These are phyloP conservation scores for Ecliptopera silaceata DNA, from an alignment of 2,888 invertebrate species.

Conservation along the genomic window DNA sequence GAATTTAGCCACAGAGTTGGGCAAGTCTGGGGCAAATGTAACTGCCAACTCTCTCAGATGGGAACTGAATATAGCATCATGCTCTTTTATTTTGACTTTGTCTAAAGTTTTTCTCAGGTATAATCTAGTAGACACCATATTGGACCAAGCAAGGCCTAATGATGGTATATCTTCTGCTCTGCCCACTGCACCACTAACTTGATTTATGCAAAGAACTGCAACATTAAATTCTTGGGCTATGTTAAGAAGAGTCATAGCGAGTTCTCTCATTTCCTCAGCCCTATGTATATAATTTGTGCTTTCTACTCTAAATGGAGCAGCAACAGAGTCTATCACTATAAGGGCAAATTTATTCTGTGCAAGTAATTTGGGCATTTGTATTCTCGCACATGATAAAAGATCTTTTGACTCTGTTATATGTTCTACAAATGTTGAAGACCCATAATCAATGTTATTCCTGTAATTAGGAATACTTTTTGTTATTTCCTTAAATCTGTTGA, in stretches of 20 bases:
- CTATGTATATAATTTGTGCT: constrained; percentile 67
- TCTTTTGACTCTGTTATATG: constrained; percentile 70
- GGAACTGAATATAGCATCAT: constrained; percentile 35
- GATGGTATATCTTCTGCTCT: constrained; percentile 57
- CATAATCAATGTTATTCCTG: constrained; percentile 47
- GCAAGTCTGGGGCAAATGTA: constrained; percentile 64
- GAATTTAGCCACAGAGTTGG: constrained; percentile 50
- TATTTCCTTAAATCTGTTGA: constrained; percentile 71
- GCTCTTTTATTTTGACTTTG: constrained; percentile 17
- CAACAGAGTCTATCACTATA: constrained; percentile 71
- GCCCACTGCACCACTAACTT: constrained; percentile 67
- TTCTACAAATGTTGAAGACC: constrained; percentile 68
- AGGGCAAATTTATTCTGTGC: constrained; percentile 50
- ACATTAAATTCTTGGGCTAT: constrained; percentile 61
- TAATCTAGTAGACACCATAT: constrained; percentile 68
- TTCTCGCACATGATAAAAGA: constrained; percentile 62
- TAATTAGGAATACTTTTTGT: constrained; percentile 45
- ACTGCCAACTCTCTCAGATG: constrained; percentile 56
- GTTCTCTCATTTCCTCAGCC: constrained; percentile 72
- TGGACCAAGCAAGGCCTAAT: constrained; percentile 76
- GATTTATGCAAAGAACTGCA: constrained; percentile 71
- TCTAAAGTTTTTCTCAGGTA: constrained; percentile 48
- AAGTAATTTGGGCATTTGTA: constrained; percentile 65
- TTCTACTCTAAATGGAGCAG: constrained; percentile 74
- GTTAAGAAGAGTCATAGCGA: constrained; percentile 56